Conservation (phyloP, 37 sponge, comb jelly and placozoan species). For the Diacarnus erythraeanus region DNA sequence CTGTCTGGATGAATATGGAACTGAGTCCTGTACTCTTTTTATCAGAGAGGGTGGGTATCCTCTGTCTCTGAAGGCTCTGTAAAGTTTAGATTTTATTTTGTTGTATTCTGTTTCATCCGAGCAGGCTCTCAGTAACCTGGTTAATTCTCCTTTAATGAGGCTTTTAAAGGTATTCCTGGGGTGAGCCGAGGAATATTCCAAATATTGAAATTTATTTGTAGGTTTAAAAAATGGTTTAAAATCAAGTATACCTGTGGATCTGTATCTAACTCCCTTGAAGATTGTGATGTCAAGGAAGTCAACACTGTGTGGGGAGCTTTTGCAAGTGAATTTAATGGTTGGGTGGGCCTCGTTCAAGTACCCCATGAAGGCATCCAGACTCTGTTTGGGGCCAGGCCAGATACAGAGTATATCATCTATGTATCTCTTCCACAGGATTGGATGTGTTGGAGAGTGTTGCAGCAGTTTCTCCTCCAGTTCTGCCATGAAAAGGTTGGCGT, state of each 20-base stretch:
- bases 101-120: neutral
- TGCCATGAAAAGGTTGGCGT: slow-evolving; percentile 43
- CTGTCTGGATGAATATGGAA: neutral
- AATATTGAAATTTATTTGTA: neutral
- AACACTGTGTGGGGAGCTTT: neutral
- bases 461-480: slow-evolving; percentile 24
- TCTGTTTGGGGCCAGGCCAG: slow-evolving; percentile 24
- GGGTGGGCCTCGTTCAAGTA: neutral
- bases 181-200: too few species aligned
- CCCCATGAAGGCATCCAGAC: neutral
- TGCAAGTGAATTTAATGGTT: neutral
- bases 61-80: neutral
- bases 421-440: slow-evolving; percentile 34
- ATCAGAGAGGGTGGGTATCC: neutral
- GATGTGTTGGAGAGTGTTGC: neutral
- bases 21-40: neutral
- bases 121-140: too few species aligned
- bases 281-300: neutral
- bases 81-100: neutral
- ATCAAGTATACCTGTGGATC: neutral
- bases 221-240: neutral
- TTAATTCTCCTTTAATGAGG: too few species aligned
- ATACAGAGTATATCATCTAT: slow-evolving; percentile 35
- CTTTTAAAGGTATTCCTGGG: too few species aligned
- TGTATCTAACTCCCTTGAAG: neutral